Conservation (phyloP, 1,140 invertebrate genomes). For the Zophobas morio region DNA sequence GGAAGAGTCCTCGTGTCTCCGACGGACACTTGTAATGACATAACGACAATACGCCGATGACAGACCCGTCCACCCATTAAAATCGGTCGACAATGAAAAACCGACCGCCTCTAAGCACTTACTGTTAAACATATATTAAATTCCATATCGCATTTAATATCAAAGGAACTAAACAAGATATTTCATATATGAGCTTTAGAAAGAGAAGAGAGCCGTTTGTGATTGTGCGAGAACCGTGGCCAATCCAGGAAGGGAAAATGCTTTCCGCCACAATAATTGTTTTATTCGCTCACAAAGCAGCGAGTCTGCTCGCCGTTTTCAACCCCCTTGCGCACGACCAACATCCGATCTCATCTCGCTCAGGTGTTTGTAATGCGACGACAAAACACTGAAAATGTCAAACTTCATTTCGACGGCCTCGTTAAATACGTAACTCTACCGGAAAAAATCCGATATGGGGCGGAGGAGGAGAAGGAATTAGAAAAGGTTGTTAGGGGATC, state of each 20-base stretch:
- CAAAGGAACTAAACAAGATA: conserved; percentile 51
- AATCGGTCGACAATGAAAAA: conserved; percentile 47
- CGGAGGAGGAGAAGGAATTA: not conserved
- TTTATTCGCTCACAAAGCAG: conserved; percentile 56
- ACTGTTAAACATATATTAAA: conserved; percentile 53
- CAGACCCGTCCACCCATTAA: conserved; percentile 45
- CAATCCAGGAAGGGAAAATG: conserved; percentile 61
- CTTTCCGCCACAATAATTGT: conserved; percentile 64
- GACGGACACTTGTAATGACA: conserved; percentile 32
- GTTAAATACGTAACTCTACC: conserved; percentile 23
- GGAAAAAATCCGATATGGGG: conserved; percentile 33
- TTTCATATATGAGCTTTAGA: conserved; percentile 44
- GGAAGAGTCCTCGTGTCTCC: conserved; percentile 33
- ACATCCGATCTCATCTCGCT: conserved; percentile 50
- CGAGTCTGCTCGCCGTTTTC: conserved; percentile 35
- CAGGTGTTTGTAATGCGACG: conserved; percentile 56
- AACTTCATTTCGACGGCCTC: conserved; percentile 37
- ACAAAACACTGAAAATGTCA: conserved; percentile 47
- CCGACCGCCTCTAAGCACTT: conserved; percentile 36
- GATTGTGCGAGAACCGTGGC: conserved; percentile 62
- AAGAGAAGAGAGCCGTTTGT: conserved; percentile 56
- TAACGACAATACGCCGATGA: conserved; percentile 41
- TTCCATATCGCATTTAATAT: conserved; percentile 55
- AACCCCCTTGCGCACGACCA: conserved; percentile 46
- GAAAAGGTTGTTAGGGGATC: not conserved